A percentile compares a stretch with the other conserved stretches of the same genome.
phyloP scores from a whole-genome alignment of 2,888 invertebrate species.

The Nemotelus pantherinus region DNA sequence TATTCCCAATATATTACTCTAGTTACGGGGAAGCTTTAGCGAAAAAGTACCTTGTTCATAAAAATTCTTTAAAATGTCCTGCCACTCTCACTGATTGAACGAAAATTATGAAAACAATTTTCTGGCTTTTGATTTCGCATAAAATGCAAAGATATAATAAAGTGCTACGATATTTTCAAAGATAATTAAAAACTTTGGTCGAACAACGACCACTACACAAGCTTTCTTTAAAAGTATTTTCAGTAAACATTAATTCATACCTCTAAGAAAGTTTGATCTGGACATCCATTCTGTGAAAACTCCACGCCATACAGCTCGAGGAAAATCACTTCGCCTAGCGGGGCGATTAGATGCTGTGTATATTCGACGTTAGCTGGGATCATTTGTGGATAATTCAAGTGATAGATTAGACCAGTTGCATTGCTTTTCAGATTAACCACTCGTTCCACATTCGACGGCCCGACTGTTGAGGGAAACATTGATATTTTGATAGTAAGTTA shows the following conservation, averaged over 20 bases:
- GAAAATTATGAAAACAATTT: no score
- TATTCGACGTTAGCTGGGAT: constrained; percentile 68
- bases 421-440: constrained; percentile 65
- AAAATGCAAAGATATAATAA: no score
- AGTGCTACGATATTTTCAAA: no score
- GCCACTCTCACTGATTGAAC: no score
- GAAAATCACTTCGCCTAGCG: constrained; percentile 67
- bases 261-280: constrained; percentile 67
- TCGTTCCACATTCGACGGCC: constrained; percentile 63
- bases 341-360: constrained; percentile 69
- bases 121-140: no score
- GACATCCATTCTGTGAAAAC: constrained; percentile 65
- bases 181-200: no score
- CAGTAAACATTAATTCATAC: constrained; percentile 56
- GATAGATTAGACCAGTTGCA: constrained; percentile 66
- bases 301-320: constrained; percentile 66
- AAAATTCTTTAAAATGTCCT: no score
- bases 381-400: constrained; percentile 70
- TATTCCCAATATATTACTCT: not conserved
- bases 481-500: not conserved
- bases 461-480: constrained; percentile 54
- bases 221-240: not conserved
- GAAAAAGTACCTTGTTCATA: not conserved
- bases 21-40: not conserved
- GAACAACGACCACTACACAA: no score